Evolutionary conservation across 2,113 vertebrate genomes (phyloP).

Genomic region (Taurulus bubalis): DNA sequence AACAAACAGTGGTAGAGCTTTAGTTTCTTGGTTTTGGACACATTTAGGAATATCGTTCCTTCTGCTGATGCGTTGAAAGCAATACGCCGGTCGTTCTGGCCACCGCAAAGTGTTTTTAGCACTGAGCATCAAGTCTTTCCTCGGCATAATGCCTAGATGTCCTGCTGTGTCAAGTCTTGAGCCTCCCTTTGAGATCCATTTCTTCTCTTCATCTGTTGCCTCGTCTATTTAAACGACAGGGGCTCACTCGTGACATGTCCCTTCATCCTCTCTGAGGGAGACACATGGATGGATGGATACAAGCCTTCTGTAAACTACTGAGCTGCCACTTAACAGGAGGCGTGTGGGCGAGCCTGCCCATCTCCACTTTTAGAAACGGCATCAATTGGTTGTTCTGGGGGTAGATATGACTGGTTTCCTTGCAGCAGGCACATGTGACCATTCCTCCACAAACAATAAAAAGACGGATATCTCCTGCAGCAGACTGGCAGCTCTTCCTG

Average conservation of each 20-base stretch:
- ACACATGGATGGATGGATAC: constrained; percentile 68
- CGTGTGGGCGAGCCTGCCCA: constrained; percentile 78
- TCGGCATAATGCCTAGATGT: constrained; percentile 46
- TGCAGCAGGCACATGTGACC: constrained; percentile 72
- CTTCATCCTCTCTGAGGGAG: constrained; percentile 61
- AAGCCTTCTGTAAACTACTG: constrained; percentile 64
- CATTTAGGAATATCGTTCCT: constrained; percentile 25
- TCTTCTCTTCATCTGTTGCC: constrained; percentile 68
- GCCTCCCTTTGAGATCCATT: constrained; percentile 62
- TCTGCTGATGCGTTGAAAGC: constrained; percentile 17
- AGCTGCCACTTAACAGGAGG: constrained; percentile 79
- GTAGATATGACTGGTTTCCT: constrained; percentile 82
- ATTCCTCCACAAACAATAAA: constrained; percentile 74
- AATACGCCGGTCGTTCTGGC: constrained; percentile 13
- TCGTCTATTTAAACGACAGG: constrained; percentile 65
- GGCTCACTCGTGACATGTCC: constrained; percentile 67
- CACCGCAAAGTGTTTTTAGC: constrained; percentile 43
- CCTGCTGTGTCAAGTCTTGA: constrained; percentile 60
- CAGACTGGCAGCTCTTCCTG: constrained; percentile 81
- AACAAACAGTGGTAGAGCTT: constrained; percentile 15
- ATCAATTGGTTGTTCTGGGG: constrained; percentile 75
- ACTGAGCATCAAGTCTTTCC: constrained; percentile 31
- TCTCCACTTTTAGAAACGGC: constrained; percentile 81
- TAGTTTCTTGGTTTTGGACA: not conserved
- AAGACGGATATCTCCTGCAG: constrained; percentile 77